Evolutionary conservation across 2,888 invertebrate species (phyloP).

Genomic region (Heteromurus nitidus): DNA sequence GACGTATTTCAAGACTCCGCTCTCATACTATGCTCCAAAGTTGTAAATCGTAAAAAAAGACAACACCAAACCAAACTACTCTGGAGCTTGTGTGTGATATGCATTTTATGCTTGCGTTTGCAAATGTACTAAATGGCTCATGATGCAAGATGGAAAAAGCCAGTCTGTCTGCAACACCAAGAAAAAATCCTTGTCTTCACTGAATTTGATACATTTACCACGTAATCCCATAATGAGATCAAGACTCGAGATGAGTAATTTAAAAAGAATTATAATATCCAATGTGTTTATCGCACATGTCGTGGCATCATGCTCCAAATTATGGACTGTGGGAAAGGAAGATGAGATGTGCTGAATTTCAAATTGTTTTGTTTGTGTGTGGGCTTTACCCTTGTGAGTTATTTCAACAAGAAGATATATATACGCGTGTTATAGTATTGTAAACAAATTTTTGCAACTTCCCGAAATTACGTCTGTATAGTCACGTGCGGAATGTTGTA

Average conservation of each 20-base stretch:
- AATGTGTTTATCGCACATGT: constrained; percentile 39
- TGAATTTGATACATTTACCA: constrained; percentile 2
- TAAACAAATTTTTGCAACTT: no score
- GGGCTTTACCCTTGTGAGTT: constrained; percentile 49
- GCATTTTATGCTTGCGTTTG: neutral
- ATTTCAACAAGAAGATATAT: no score
- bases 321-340: constrained; percentile 10
- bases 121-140: neutral
- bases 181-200: no score
- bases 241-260: constrained; percentile 34
- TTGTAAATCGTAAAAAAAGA: constrained; percentile 41
- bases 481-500: no score
- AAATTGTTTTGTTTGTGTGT: constrained; percentile 27
- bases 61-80: constrained; percentile 28
- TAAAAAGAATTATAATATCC: constrained; percentile 1
- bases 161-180: constrained; percentile 41
- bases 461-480: no score
- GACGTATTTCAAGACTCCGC: constrained; percentile 39
- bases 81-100: no score
- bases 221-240: neutral
- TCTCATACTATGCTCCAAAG: constrained; percentile 47
- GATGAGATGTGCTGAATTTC: neutral
- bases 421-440: no score
- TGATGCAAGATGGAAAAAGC: constrained; percentile 14
- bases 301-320: constrained; percentile 24